Evolutionary conservation across 1,140 invertebrate genomes (phyloP).

Genomic region (Zaprionus gabonicus): DNA sequence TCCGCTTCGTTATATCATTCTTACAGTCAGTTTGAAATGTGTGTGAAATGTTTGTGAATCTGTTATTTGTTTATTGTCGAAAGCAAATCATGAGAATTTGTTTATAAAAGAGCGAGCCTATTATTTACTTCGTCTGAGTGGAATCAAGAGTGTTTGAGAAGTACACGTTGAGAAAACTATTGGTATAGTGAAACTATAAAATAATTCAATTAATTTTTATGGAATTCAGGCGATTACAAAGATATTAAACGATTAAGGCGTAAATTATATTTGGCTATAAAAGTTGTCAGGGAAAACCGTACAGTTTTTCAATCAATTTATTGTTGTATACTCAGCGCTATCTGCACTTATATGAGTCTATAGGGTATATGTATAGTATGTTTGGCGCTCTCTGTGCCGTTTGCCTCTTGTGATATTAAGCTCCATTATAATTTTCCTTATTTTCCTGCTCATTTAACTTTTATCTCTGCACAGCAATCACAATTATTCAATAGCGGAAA

Average conservation of each 20-base stretch:
- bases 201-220: neutral
- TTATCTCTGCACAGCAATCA: slow-evolving; percentile 74
- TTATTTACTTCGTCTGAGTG: neutral
- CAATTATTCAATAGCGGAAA: slow-evolving; percentile 82
- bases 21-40: neutral
- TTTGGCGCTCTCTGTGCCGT: neutral
- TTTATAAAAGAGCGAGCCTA: neutral
- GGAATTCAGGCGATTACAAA: neutral
- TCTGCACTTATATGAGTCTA: slow-evolving; percentile 1
- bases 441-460: slow-evolving; percentile 83
- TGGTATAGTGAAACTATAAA: neutral
- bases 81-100: neutral
- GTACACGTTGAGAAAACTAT: neutral
- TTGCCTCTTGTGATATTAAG: slow-evolving; percentile 34
- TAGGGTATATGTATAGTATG: neutral
- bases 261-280: neutral
- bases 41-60: neutral
- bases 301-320: neutral
- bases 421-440: slow-evolving; percentile 59
- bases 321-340: neutral
- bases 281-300: neutral
- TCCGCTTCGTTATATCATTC: neutral
- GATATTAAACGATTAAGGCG: neutral
- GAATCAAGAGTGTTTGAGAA: neutral
- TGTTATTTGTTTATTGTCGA: slow-evolving; percentile 1